Conservation (phyloP, 2,113 vertebrate genomes). For the Tachuris rubrigastra region DNA sequence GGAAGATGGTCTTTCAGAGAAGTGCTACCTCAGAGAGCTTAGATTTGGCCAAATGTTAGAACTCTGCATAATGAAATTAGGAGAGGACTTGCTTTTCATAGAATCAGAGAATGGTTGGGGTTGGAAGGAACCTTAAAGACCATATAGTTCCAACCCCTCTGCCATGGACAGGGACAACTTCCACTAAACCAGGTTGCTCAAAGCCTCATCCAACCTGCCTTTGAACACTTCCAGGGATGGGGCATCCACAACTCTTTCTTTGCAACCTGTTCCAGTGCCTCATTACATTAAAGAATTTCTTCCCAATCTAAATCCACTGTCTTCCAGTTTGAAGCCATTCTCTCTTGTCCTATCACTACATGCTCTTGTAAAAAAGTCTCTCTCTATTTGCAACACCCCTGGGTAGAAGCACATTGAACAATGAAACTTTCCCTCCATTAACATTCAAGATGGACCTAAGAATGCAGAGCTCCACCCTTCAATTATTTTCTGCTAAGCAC, state of each 20-base stretch:
- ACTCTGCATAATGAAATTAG: background rate
- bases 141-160: background rate
- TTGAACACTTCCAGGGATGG: background rate
- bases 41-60: background rate
- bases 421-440: background rate
- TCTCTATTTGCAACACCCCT: background rate
- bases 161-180: background rate
- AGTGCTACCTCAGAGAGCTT: background rate
- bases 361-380: background rate
- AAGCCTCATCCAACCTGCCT: background rate
- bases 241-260: background rate
- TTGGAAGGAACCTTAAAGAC: background rate
- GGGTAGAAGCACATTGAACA: background rate
- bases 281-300: background rate
- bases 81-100: background rate
- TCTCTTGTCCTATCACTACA: background rate
- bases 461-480: background rate
- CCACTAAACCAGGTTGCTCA: background rate
- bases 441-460: background rate
- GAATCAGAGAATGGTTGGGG: background rate
- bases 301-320: background rate
- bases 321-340: background rate
- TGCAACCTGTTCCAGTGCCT: background rate
- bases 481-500: background rate
- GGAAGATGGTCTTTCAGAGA: background rate